Base-by-base conservation (phyloP, 2,113 vertebrate genomes). In the Rhinopomastus cyanomelas region DNA sequence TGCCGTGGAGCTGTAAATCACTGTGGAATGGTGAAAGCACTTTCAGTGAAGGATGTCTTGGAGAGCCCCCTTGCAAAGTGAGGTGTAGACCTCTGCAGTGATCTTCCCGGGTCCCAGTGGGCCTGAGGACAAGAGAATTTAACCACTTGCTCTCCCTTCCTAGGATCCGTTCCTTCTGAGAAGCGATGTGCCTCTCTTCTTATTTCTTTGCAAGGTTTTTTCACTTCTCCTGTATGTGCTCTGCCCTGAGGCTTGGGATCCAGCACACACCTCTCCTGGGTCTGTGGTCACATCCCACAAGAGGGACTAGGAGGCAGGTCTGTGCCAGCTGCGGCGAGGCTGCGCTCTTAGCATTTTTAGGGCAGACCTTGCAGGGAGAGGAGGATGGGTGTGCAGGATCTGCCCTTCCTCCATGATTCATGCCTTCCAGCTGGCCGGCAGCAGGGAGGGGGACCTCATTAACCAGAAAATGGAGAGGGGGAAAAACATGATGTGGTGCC, bases 371-470 rank as follows among this genome's bases (percentile, higher is more conserved):
- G 11, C 3, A 4, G 66, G 72, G 42, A 42, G 44, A 48, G 44
- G 37, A 39, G 85, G 78, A 48, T 65, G 87, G 65, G 37, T 68
- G 78, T 77, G 76, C 56, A 68, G 71, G 85, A 46, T 44, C 83
- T 93, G 85, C 82, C 92, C 74, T 90, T 95, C 85, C 93, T 68
- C 75, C 0, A 2, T 90, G 95, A 93, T 85, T 93, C 94, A 92
- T 49, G 46, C 36, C 48, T 95, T 88, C 95, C 80, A 93, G 49
- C 55, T 1, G 1, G 75, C 34, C 8, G 2, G 74, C 74, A 61
- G 32, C 20, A 3, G 77, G 18, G 51, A 81, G 39, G 42, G 64
- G 26, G 36, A 29, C 23, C 60, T 71, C 13, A 1, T 46, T 53
- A 85, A 84, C 81, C 75, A 84, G 74, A 73, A 69, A 61, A 42